phyloP scores from a whole-genome alignment of 2,113 vertebrate genomes.

The Chloebia gouldiae region DNA sequence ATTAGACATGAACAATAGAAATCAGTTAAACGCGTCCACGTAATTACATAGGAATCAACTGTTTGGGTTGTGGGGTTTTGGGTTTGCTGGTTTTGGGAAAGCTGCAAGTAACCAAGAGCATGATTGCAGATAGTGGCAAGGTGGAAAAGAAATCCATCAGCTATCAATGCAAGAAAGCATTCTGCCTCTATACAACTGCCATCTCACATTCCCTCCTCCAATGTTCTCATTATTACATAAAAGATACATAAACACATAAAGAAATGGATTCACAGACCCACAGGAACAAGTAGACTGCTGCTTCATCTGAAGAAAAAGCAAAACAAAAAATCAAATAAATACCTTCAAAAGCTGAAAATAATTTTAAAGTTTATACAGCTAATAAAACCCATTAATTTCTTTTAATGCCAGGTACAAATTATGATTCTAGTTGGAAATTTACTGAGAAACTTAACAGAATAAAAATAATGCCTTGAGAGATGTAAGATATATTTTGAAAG shows the following conservation, averaged over 20 bases:
- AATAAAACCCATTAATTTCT: not conserved
- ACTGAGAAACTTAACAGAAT: not conserved
- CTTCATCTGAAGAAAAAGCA: slow-evolving; percentile 1
- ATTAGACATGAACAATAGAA: not conserved
- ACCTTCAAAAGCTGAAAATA: not conserved
- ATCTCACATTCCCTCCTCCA: not conserved
- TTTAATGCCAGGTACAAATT: not conserved
- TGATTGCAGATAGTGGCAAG: not conserved
- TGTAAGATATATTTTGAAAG: not conserved
- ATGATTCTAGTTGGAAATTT: not conserved
- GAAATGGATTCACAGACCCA: not conserved
- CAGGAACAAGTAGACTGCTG: not conserved
- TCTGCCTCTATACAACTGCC: not conserved
- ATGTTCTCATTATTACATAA: not conserved
- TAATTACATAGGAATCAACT: not conserved
- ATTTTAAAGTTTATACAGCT: not conserved
- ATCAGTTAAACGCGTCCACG: not conserved
- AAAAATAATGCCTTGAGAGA: not conserved
- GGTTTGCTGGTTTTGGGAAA: not conserved
- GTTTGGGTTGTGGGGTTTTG: not conserved
- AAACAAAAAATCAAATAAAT: not conserved
- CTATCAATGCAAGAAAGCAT: not conserved
- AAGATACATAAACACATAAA: not conserved
- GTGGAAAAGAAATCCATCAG: not conserved
- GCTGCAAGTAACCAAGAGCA: not conserved